Evolutionary conservation across 2,888 invertebrate genomes (phyloP), one percentile per base, ranked within the genome.

Genomic region (Axea sp.): DNA sequence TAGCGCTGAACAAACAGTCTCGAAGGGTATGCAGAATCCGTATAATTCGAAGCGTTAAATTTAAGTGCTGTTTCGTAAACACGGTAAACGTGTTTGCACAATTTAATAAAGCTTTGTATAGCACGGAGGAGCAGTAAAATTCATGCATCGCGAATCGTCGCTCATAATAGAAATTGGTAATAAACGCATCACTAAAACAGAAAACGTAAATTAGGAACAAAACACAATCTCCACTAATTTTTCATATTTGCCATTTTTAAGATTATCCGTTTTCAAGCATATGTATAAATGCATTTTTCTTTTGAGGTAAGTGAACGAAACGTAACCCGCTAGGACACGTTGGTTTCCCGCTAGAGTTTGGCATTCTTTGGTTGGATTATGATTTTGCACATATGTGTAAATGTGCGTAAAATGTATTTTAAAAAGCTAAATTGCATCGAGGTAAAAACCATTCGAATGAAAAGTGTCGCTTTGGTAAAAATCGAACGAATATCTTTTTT

Each of bases 21-120:
- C 24, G 37, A 51, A 41, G 51, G 31, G 31, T 24, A 19, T 39
- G 49, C 41, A 30, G 17, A 60, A 31, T 62, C 49, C 17, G 31
- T 62, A 62, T 62, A 51, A 62, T 62, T 53, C 26, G 33, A 31
- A 43, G 30, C 53, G 37, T 45, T 53, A 53, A 65, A 65, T 45
- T 65, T 43, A 45, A 65, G 35, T 33, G 55, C 24, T 47, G 22
- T 39, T 55, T 57, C 31, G 28, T 47, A 55, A 64, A 64, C 39
- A 53, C 33, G 26, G 15, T 26, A 17, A 31, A 12, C 47, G 55
- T 67, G 57, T 67, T 67, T 45, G 67, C 57, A 67, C 57, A 57
- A 67, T 67, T 67, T 67, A 67, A 67, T 67, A 57, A 57, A 67
- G 67, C 57, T 49, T 57, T 41, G 67, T 55, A 55, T 55, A 39